phyloP scores from a whole-genome alignment of 2,113 vertebrate genomes.

The Carollia perspicillata region DNA sequence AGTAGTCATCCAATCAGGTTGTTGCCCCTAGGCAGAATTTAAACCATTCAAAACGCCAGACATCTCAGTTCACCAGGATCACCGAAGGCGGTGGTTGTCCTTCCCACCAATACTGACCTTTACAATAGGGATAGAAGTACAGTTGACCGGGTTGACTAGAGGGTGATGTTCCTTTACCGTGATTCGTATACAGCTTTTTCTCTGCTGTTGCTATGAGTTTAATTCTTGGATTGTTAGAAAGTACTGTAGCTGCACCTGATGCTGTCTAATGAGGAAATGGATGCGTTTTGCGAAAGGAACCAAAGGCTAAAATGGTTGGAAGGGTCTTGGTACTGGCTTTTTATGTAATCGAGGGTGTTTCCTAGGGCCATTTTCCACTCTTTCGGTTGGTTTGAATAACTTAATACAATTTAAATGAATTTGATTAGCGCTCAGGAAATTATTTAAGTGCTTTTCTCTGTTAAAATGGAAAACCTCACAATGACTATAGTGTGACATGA shows the following conservation, averaged over 20 bases:
- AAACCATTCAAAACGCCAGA: background rate
- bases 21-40: background rate
- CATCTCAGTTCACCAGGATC: background rate
- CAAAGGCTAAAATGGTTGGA: background rate
- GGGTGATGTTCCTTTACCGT: background rate
- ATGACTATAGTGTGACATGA: background rate
- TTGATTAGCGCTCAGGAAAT: conserved; percentile 27
- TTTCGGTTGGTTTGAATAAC: conserved; percentile 42
- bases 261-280: background rate
- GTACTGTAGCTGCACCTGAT: background rate
- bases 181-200: background rate
- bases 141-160: background rate
- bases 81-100: background rate
- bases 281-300: background rate
- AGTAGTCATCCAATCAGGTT: background rate
- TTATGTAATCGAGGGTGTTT: conserved; percentile 4
- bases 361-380: background rate
- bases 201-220: background rate
- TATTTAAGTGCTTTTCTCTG: conserved; percentile 16
- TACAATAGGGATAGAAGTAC: background rate
- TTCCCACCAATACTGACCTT: background rate
- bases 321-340: background rate
- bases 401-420: conserved; percentile 37
- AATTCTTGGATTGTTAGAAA: conserved; percentile 1
- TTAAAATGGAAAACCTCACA: conserved; percentile 26